phyloP scores from a whole-genome alignment of 1,140 invertebrate genomes.

The Drosophila melanica region DNA sequence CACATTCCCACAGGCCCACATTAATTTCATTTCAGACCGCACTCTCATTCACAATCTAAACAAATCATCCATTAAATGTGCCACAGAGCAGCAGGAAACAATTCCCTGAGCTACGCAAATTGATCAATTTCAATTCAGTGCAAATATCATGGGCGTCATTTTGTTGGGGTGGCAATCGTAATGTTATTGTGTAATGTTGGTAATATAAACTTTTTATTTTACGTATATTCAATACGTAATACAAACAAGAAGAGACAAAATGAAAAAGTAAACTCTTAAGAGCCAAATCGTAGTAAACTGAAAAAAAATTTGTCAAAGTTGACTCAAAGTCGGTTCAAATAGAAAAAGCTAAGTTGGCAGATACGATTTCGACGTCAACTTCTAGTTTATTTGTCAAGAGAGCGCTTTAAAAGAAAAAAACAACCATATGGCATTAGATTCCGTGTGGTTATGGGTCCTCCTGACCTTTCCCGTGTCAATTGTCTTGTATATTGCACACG shows the following conservation, averaged over 20 bases:
- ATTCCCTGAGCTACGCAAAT: constrained; percentile 78
- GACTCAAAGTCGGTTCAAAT: constrained; percentile 22
- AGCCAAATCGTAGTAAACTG: constrained; percentile 41
- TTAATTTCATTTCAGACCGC: constrained; percentile 66
- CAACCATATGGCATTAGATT: constrained; percentile 12
- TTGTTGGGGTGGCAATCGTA: constrained; percentile 51
- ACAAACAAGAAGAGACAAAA: background rate
- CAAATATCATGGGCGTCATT: constrained; percentile 79
- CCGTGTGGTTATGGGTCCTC: background rate
- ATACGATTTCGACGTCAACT: constrained; percentile 8
- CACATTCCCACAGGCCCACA: constrained; percentile 48
- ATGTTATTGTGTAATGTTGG: constrained; percentile 56
- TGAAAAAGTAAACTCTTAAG: background rate
- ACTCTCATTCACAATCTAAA: constrained; percentile 11
- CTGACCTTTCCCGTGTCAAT: constrained; percentile 16
- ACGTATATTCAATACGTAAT: background rate
- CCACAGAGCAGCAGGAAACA: constrained; percentile 64
- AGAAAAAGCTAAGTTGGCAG: constrained; percentile 26
- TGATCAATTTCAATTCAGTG: constrained; percentile 81
- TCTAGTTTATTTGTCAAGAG: constrained; percentile 20
- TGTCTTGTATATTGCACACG: constrained; percentile 1
- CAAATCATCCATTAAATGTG: constrained; percentile 69
- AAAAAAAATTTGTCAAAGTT: constrained; percentile 66
- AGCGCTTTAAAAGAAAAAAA: constrained; percentile 5
- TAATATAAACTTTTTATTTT: constrained; percentile 75